These are phyloP conservation scores for Leistus spinibarbis DNA, from an alignment of 2,888 invertebrate genomes.

Conservation along the genomic window DNA sequence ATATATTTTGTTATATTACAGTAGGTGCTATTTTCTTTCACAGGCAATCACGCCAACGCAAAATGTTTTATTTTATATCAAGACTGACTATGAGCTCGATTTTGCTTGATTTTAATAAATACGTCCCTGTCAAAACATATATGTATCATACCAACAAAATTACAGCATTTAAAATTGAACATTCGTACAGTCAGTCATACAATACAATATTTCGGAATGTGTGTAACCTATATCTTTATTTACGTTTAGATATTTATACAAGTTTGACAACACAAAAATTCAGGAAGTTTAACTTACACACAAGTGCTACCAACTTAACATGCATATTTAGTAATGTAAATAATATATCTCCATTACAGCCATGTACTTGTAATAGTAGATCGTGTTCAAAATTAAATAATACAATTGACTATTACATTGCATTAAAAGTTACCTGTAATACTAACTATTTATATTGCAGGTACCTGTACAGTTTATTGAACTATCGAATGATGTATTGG, in stretches of 20 bases:
- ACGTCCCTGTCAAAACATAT: not conserved
- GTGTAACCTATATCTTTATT: constrained; percentile 21
- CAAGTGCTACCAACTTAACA: not conserved
- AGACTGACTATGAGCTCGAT: too few species aligned
- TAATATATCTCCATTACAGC: constrained; percentile 3
- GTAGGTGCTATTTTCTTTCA: too few species aligned
- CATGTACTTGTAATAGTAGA: not conserved
- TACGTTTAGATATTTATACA: constrained; percentile 9
- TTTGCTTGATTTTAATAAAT: too few species aligned
- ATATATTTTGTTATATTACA: too few species aligned
- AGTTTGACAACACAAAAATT: not conserved
- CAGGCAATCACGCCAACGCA: too few species aligned
- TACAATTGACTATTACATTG: not conserved
- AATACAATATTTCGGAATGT: not conserved
- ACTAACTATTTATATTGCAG: not conserved
- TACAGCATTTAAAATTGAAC: constrained; percentile 9
- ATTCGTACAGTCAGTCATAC: not conserved
- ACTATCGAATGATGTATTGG: constrained; percentile 11
- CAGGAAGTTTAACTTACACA: not conserved
- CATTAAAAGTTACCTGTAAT: not conserved
- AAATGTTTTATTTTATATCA: not conserved
- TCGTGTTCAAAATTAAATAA: not conserved
- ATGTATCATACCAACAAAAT: constrained; percentile 20
- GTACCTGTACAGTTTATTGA: constrained; percentile 22
- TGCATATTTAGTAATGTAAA: constrained; percentile 6